Base-by-base conservation (phyloP, 2,888 invertebrate species). In the Tiliacea citrago region DNA sequence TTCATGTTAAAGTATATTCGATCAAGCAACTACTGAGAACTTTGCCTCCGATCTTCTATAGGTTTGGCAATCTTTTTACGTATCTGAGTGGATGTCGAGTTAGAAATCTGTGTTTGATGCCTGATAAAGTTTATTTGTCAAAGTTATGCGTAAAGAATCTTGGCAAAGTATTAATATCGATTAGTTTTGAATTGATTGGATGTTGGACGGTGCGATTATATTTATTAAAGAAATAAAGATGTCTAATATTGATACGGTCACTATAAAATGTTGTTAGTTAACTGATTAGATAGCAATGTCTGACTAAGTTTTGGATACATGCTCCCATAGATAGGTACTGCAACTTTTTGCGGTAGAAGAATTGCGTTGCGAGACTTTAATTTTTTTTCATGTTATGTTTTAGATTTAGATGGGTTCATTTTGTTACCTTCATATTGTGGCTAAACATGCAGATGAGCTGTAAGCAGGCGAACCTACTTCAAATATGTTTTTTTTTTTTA, bases 41-140 rank as follows among this genome's bases (percentile, higher is more conserved):
- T 73, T 79, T 57, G 55, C 6, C 12, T 66, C 60, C 35, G 66
- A 60, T 76, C 53, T 62, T 53, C 45, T 61, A 49, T 49, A 63
- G 75, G 53, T 61, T 66, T 42, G 0, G 35, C 68, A 78, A 70
- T 78, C 55, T 65, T 61, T 79, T 55, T 60, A 55, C 49, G 13
- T 61, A 60, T 47, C 21, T 29, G 58, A 9, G 29, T 49, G 24
- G 21, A 62, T 47, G 13, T 73, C 12, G 49, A 55, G 24, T 13
- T 21, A 55, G 53, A 78, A 45, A 57, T 53, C 21, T 29, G 42
- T 71, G 39, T 29, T 75, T 71, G 69, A 51, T 45, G 39, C 53
- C 71, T 47, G 16, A 76, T 55, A 21, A 8, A 49, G 53, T 76
- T 51, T 53, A 73, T 8, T 73, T 53, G 29, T 45, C 2, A 6